Conservation (phyloP, 2,888 invertebrate genomes). For the Onchidella celtica region DNA sequence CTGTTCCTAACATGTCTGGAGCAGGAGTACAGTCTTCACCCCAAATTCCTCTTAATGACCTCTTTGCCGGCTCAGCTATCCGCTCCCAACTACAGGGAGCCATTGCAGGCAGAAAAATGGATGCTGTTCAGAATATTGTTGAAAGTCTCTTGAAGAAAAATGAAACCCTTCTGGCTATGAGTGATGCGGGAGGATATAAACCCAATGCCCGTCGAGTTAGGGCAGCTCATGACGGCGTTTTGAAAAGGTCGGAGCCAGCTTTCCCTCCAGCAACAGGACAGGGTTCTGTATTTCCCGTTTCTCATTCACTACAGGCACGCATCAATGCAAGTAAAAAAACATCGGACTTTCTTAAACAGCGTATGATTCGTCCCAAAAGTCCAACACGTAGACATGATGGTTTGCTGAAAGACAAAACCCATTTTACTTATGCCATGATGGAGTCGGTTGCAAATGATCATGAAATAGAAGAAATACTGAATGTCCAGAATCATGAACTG, state of each 20-base stretch:
- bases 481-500: slow-evolving; percentile 61
- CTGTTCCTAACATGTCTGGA: neutral
- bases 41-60: slow-evolving; percentile 43
- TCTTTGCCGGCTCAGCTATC: slow-evolving; percentile 25
- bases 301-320: slow-evolving; percentile 21
- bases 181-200: slow-evolving; percentile 60
- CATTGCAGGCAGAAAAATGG: slow-evolving; percentile 37
- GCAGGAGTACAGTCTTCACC: neutral
- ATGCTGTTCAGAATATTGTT: slow-evolving; percentile 46
- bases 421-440: slow-evolving; percentile 62
- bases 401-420: slow-evolving; percentile 56
- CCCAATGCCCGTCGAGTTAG: slow-evolving; percentile 54
- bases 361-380: slow-evolving; percentile 58
- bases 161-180: slow-evolving; percentile 61
- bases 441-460: slow-evolving; percentile 59
- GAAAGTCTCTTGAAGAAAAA: slow-evolving; percentile 61
- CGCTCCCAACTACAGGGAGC: slow-evolving; percentile 35
- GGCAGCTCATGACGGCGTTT: slow-evolving; percentile 35
- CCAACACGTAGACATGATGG: slow-evolving; percentile 61
- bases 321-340: slow-evolving; percentile 2
- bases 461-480: slow-evolving; percentile 55
- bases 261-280: slow-evolving; percentile 36
- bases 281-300: slow-evolving; percentile 35
- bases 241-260: slow-evolving; percentile 29
- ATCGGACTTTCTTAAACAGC: neutral